Evolutionary conservation across 2,797 vertebrate genomes (phyloP).

Genomic region (Pangasius krempfi): DNA sequence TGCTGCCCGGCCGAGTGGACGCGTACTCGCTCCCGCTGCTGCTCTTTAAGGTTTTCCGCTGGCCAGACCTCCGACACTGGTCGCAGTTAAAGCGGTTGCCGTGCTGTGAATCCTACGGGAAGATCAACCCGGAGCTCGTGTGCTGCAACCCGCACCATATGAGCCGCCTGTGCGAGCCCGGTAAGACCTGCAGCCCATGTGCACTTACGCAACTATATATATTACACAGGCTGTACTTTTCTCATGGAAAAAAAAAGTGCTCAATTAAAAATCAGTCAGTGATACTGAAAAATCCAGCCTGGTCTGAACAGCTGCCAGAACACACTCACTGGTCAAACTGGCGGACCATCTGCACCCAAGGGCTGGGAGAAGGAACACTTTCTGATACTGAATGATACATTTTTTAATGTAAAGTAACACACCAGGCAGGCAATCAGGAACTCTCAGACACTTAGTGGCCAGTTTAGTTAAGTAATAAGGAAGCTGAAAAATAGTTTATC

Average conservation of each 20-base stretch:
- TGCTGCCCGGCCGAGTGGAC: conserved; percentile 88
- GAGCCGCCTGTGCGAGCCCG: conserved; percentile 95
- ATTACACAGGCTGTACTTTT: neutral
- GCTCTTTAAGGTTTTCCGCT: conserved; percentile 96
- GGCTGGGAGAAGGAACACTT: neutral
- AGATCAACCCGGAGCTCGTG: conserved; percentile 88
- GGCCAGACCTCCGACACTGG: conserved; percentile 94
- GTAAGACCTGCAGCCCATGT: conserved; percentile 69
- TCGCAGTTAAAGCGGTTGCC: conserved; percentile 93
- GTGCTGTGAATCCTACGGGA: conserved; percentile 95
- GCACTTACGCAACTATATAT: neutral
- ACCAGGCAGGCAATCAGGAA: neutral
- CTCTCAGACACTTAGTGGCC: neutral
- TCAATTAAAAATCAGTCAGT: neutral
- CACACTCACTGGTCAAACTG: neutral
- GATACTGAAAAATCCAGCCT: neutral
- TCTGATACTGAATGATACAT: neutral
- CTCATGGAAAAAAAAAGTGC: neutral
- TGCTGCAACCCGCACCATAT: conserved; percentile 99
- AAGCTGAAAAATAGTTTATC: neutral
- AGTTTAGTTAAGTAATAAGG: neutral
- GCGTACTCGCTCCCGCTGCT: conserved; percentile 89
- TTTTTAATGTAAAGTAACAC: neutral
- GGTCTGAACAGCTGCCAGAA: neutral
- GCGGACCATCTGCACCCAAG: neutral